A percentile compares a stretch with the other conserved stretches of the same genome.
phyloP scores from a whole-genome alignment of 2,797 vertebrate genomes.

The Sebastes elongatus region DNA sequence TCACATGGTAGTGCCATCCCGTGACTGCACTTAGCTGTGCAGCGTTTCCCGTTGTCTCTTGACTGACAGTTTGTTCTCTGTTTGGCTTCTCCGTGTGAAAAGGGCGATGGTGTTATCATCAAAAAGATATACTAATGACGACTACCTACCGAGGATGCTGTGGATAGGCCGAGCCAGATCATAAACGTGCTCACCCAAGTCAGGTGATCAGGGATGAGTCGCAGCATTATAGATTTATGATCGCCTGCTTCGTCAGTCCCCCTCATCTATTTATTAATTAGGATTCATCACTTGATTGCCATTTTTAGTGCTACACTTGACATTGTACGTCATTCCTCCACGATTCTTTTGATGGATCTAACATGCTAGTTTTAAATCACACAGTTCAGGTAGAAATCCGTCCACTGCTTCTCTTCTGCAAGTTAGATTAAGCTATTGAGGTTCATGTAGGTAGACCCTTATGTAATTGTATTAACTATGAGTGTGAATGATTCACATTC shows the following conservation, averaged over 20 bases:
- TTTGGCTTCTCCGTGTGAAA: conserved; percentile 48
- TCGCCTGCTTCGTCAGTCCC: neutral
- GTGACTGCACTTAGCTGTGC: neutral
- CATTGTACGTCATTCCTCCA: conserved; percentile 15
- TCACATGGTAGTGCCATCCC: conserved; percentile 38
- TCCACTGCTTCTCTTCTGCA: neutral
- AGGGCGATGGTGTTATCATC: conserved; percentile 4
- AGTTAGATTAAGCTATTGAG: conserved; percentile 1
- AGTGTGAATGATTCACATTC: conserved; percentile 36
- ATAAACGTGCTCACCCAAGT: conserved; percentile 17
- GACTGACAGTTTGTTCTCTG: neutral
- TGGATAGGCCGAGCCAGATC: conserved; percentile 14
- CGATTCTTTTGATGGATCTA: conserved; percentile 29
- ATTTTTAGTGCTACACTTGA: conserved; percentile 43
- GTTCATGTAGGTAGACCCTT: conserved; percentile 3
- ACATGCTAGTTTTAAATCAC: conserved; percentile 17
- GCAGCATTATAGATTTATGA: conserved; percentile 26
- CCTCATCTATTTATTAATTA: conserved; percentile 19
- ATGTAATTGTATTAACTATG: conserved; percentile 31
- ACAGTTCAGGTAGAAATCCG: neutral
- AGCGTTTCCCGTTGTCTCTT: neutral
- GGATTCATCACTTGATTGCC: conserved; percentile 40
- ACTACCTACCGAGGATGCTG: conserved; percentile 17
- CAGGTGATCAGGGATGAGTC: conserved; percentile 18
- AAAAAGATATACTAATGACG: neutral